These are phyloP conservation scores for Melinaea menophilus DNA, from an alignment of 2,888 invertebrate genomes.

Conservation along the genomic window DNA sequence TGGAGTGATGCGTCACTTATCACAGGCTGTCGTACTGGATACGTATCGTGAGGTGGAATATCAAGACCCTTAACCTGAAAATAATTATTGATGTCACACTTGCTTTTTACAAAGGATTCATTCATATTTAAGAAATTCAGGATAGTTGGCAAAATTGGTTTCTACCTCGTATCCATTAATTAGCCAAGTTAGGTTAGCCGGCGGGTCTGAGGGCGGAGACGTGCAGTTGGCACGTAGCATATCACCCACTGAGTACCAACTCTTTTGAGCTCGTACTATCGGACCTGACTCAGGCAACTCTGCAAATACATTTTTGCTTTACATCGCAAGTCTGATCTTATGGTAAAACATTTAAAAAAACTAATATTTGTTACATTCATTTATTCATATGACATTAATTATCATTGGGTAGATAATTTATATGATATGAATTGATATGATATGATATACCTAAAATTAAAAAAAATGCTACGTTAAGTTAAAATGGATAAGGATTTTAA, in stretches of 20 bases:
- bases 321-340: neutral
- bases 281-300: constrained; percentile 82
- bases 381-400: no score
- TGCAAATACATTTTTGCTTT: constrained; percentile 40
- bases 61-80: constrained; percentile 68
- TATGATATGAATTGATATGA: no score
- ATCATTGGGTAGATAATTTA: no score
- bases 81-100: neutral
- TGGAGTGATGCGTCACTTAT: constrained; percentile 69
- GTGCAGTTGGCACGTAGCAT: constrained; percentile 84
- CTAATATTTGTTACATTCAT: no score
- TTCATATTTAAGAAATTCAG: neutral
- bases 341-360: no score
- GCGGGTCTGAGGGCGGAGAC: constrained; percentile 81
- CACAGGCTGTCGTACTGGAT: constrained; percentile 57
- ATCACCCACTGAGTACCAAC: constrained; percentile 83
- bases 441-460: no score
- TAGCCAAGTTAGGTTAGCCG: constrained; percentile 82
- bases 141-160: constrained; percentile 8
- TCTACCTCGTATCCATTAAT: constrained; percentile 81
- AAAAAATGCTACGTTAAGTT: no score
- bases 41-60: constrained; percentile 60
- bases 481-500: no score
- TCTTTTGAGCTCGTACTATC: constrained; percentile 80
- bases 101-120: neutral